Base-by-base conservation (phyloP, 2,113 vertebrate genomes). In the Cebidichthys violaceus region DNA sequence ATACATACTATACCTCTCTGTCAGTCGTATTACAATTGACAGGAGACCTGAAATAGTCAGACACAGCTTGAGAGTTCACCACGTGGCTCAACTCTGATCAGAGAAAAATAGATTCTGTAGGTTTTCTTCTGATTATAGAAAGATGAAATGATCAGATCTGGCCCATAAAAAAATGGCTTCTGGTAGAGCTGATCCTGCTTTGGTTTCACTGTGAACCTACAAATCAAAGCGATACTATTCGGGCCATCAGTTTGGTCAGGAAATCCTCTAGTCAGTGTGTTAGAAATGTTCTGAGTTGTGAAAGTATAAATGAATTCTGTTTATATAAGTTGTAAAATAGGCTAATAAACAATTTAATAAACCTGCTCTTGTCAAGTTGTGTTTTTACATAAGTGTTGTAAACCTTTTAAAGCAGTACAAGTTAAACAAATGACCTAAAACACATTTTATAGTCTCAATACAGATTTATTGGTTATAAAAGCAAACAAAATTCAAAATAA, bases 401-500 rank as follows among this genome's bases (percentile, higher is more conserved):
- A 78, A 31, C 62, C 2, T 39, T 72, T 77, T 33, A 18, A 50
- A 43, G 22, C 76, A 39, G 29, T 77, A 72, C 17, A 65, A 73
- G 35, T 71, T 17, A 33, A 78, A 83, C 29, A 87, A 81, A 82
- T 66, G 39, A 84, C 57, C 29, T 33, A 15, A 88, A 83, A 77
- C 50, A 84, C 4, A 31, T 59, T 55, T 41, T 71, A 70, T 77
- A 47, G 72, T 87, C 64, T 92, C 81, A 92, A 87, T 85, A 92
- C 89, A 92, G 90, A 90, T 95, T 96, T 96, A 95, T 95, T 95
- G 93, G 89, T 94, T 94, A 94, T 92, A 95, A 95, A 95, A 95
- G 92, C 89, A 93, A 92, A 93, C 77, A 82, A 93, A 94, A 88
- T 88, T 77, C 52, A 90, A 95, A 95, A 95, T 95, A 95, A 95